Conservation (phyloP, 2,797 vertebrate species). For the Adelosebastes latens region DNA sequence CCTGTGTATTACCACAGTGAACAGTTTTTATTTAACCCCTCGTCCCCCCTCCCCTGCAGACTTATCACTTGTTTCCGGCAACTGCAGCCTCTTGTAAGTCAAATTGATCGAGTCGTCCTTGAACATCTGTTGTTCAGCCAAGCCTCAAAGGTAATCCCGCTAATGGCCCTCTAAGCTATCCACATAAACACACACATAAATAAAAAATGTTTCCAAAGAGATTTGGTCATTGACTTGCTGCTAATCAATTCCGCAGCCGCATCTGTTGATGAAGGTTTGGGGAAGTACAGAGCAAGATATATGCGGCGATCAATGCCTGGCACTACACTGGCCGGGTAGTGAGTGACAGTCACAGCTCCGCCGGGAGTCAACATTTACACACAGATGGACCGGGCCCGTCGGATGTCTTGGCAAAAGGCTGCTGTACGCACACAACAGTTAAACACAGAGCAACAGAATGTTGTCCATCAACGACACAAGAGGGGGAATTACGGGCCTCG, state of each 20-base stretch:
- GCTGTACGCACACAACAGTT: conserved; percentile 15
- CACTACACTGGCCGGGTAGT: conserved; percentile 59
- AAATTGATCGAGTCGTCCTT: conserved; percentile 86
- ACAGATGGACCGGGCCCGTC: conserved; percentile 58
- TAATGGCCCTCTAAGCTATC: conserved; percentile 88
- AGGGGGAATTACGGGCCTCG: conserved; percentile 52
- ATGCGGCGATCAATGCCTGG: conserved; percentile 83
- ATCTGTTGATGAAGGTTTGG: conserved; percentile 85
- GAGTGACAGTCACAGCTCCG: conserved; percentile 79
- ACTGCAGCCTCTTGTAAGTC: conserved; percentile 81
- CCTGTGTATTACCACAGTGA: conserved; percentile 47
- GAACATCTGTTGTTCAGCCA: conserved; percentile 86
- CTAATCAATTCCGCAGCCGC: conserved; percentile 85
- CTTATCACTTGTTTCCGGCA: conserved; percentile 73
- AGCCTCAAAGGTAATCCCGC: conserved; percentile 87
- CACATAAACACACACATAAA: conserved; percentile 87
- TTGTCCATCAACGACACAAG: conserved; percentile 68
- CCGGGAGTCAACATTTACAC: conserved; percentile 77
- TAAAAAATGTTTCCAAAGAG: conserved; percentile 87
- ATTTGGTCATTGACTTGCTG: conserved; percentile 82
- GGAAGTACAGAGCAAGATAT: conserved; percentile 82
- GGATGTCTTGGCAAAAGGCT: conserved; percentile 61
- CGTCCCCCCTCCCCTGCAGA: conserved; percentile 31
- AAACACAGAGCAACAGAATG: conserved; percentile 66
- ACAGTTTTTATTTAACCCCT: conserved; percentile 59